Base-by-base conservation (phyloP, 2,888 invertebrate species). In the Seira sanloemensis region DNA sequence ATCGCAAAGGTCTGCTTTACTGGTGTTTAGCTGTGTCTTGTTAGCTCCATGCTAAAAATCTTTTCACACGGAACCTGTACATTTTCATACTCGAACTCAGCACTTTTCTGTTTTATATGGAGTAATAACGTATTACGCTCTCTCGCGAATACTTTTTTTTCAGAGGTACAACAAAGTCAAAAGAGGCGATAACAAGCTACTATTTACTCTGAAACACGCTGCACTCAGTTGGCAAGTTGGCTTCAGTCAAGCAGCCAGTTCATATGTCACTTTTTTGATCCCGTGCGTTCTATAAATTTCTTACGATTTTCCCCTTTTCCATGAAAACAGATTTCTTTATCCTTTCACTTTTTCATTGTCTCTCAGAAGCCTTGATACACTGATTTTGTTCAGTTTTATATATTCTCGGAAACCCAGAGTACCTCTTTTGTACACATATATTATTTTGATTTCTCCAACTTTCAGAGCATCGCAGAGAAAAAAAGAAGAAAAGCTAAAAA, bases 241-340 rank as follows among this genome's bases (percentile, higher is more conserved):
- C 67, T 67, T 80, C 69, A 68, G 80, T 68, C 80, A 74, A 74
- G 73, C 80, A 80, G 74, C 80, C 80, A 80, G 80, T 80, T 80
- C 80, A 79, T 78, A 78, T 74, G 74, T 80, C 80, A 80, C 67
- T 80, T 80, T 80, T 37, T 37, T n/a, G n/a, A n/a, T 73, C 80
- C 62, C 74, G 58, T 72, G 37, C 68, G 71, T 27, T 77, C 58
- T 26, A 54, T 71, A 37, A 71, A 65, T 67, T 62, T 78, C 69
- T 58, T 62, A 58, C 65, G 21, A 27, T 27, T 74, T 50, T 67
- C 58, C 66, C 50, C 67, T 74, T 80, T 73, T 26, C 78, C 78
- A 66, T 58, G 65, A 37, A 76, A 26, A n/a, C 18, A 21, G 7
- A 26, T n/a, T 69, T 16, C 16, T 37, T 66, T 66, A 27, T n/a